Evolutionary conservation across 2,888 invertebrate species (phyloP), one percentile per base, ranked within the genome.

Genomic region (Trimorus sp.): DNA sequence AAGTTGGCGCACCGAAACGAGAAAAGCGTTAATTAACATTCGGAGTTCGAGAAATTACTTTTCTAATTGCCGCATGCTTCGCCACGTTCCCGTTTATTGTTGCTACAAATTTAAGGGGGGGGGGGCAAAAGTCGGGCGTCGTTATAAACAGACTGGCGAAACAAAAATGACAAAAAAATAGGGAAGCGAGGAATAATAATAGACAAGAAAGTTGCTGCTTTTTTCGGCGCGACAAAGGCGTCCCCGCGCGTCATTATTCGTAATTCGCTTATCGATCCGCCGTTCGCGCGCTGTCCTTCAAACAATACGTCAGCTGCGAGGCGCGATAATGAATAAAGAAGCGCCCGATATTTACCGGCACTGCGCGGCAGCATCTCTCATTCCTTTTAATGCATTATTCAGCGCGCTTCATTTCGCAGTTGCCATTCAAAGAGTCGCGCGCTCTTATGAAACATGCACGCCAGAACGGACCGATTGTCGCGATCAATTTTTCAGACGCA

Each of bases 1-100:
- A 70, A 75, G 69, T 75, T 69, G 65, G 54, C 70, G 73, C 26
- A 80, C 69, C 59, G 75, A 80, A 80, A 79, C 79, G 79, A 69
- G 74, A 73, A 71, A 66, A 73, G 16, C 68, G 73, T 73, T 73
- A 79, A 79, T 79, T 79, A 79, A 79, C 73, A 73, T 73, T 68
- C 71, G 54, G 59, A 74, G 59, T 74, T 63, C 68, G 63, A 79
- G 69, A 74, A 74, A 79, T 79, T 69, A 74, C 74, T 79, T 79
- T 79, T 69, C 74, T 73, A 68, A 79, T 79, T 79, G 62, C 62
- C 15, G 37, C 68, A 73, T 68, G 68, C 60, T 66, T 73, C 71
- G 45, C 65, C 60, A 15, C 60, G 66, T 73, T 53, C 60, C n/a
- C 51, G 38, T 79, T 71, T 53, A 58, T 78, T 63, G 60, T 76